These are phyloP conservation scores for Epinotia brunnichana DNA, from an alignment of 2,888 invertebrate species.

Conservation along the genomic window DNA sequence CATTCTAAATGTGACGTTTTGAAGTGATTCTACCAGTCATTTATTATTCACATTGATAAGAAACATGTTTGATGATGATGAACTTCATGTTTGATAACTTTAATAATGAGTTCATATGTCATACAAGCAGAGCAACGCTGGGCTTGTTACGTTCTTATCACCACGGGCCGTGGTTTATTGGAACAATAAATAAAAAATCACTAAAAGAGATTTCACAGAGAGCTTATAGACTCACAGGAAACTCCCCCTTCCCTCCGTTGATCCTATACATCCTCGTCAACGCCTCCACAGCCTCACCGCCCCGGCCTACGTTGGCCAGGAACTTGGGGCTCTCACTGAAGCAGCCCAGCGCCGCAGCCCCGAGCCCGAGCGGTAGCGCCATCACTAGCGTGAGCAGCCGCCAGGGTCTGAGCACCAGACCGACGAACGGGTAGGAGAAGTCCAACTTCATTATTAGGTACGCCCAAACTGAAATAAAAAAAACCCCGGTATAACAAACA, in stretches of 20 bases:
- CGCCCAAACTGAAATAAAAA: conserved; percentile 62
- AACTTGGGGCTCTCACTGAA: conserved; percentile 91
- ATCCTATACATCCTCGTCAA: conserved; percentile 83
- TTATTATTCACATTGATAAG: too few species aligned
- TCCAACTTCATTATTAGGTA: conserved; percentile 71
- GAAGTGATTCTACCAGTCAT: background rate
- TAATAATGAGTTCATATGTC: background rate
- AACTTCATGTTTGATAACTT: background rate
- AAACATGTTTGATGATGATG: too few species aligned
- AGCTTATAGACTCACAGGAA: background rate
- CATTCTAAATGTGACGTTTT: background rate
- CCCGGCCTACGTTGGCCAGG: conserved; percentile 85
- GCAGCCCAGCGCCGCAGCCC: conserved; percentile 83
- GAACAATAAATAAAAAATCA: background rate
- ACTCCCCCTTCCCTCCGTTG: conserved; percentile 5
- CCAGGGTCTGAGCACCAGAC: conserved; percentile 71
- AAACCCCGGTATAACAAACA: background rate
- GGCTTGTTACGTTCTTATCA: background rate
- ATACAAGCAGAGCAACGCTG: background rate
- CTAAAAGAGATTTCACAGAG: background rate
- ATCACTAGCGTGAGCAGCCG: conserved; percentile 75
- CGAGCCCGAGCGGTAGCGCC: conserved; percentile 85
- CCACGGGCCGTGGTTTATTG: too few species aligned
- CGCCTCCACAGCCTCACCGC: conserved; percentile 84
- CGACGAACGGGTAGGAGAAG: conserved; percentile 64